Conservation (phyloP, 2,888 invertebrate species). For the Epistrophe grossulariae region DNA sequence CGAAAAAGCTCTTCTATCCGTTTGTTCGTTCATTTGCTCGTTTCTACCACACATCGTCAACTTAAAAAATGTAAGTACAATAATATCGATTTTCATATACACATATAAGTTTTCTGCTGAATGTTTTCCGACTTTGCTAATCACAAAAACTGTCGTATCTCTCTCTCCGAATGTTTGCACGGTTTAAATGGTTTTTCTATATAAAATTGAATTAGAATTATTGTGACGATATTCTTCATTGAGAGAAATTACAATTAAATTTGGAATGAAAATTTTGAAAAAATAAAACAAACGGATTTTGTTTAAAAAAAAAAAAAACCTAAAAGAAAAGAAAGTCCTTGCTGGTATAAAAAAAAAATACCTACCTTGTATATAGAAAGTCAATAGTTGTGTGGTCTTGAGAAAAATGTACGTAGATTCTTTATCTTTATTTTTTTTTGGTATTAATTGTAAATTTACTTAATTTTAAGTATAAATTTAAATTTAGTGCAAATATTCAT, state of each 20-base stretch:
- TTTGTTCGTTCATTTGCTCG: slow-evolving; percentile 4
- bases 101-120: slow-evolving; percentile 61
- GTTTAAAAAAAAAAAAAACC: neutral
- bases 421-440: slow-evolving; percentile 27
- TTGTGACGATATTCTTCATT: slow-evolving; percentile 30
- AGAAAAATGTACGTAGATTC: slow-evolving; percentile 67
- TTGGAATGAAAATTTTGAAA: slow-evolving; percentile 14
- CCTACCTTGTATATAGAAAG: slow-evolving; percentile 36
- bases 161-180: slow-evolving; percentile 19
- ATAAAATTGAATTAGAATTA: slow-evolving; percentile 15
- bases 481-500: neutral
- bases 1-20: slow-evolving; percentile 65
- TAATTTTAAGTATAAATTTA: neutral
- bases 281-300: neutral
- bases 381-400: slow-evolving; percentile 55
- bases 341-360: slow-evolving; percentile 13
- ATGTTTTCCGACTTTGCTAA: slow-evolving; percentile 61
- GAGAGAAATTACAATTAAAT: neutral
- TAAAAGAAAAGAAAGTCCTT: slow-evolving; percentile 28
- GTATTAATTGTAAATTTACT: neutral
- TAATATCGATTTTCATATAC: slow-evolving; percentile 71
- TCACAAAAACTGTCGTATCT: slow-evolving; percentile 31
- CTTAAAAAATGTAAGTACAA: slow-evolving; percentile 76
- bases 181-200: slow-evolving; percentile 26
- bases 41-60: slow-evolving; percentile 67